phyloP scores from a whole-genome alignment of 2,888 invertebrate species.

The Leptinotarsa haldemani region DNA sequence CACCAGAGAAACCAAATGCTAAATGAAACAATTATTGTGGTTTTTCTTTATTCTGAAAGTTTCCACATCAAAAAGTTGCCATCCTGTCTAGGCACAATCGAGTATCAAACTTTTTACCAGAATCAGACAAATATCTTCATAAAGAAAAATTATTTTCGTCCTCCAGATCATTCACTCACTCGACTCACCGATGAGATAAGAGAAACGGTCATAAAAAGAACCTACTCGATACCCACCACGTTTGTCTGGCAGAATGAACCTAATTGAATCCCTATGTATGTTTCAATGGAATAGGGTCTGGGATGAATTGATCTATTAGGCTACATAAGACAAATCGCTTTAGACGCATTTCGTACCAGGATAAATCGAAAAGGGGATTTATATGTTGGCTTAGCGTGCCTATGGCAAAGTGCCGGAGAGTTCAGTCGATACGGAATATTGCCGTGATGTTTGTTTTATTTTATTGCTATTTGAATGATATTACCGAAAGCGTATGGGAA shows the following conservation, averaged over 20 bases:
- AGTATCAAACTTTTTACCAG: not conserved
- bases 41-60: too few relatives aligned
- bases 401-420: not conserved
- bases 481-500: not conserved
- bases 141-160: not conserved
- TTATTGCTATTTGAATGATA: slow-evolving; percentile 14
- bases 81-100: too few relatives aligned
- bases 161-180: not conserved
- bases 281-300: slow-evolving; percentile 30
- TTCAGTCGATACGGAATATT: slow-evolving; percentile 1
- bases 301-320: slow-evolving; percentile 34
- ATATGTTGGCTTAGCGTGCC: slow-evolving; percentile 7
- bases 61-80: too few relatives aligned
- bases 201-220: slow-evolving; percentile 21
- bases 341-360: slow-evolving; percentile 23
- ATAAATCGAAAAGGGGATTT: slow-evolving; percentile 30
- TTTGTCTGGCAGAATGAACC: slow-evolving; percentile 17
- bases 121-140: not conserved
- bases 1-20: too few relatives aligned
- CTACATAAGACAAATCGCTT: slow-evolving; percentile 28
- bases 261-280: slow-evolving; percentile 32
- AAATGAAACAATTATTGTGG: too few relatives aligned
- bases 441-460: slow-evolving; percentile 8
- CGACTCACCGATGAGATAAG: slow-evolving; percentile 7
- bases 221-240: slow-evolving; percentile 8